A percentile compares a stretch with the other conserved stretches of the same genome.
Evolutionary conservation across 2,888 invertebrate species (phyloP).

Genomic region (Idaea straminata): DNA sequence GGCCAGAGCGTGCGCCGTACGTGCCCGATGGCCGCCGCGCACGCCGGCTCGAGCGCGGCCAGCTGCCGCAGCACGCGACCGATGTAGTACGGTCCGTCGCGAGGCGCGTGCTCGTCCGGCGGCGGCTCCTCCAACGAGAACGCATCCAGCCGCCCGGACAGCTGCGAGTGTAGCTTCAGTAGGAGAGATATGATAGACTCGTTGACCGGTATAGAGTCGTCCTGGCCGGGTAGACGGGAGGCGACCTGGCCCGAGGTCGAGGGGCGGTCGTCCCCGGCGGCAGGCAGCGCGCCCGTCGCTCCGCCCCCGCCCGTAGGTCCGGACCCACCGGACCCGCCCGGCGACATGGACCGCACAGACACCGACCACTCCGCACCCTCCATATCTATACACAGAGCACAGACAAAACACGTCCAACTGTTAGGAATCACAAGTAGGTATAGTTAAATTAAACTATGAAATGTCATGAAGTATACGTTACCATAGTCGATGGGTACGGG

Average conservation of each 20-base stretch:
- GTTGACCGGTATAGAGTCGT: conserved; percentile 83
- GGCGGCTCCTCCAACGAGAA: conserved; percentile 82
- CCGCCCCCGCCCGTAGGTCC: conserved; percentile 5
- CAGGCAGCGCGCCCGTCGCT: conserved; percentile 34
- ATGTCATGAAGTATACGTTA: conserved; percentile 17
- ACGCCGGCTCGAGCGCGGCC: conserved; percentile 84
- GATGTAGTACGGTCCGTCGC: conserved; percentile 94
- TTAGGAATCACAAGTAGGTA: not conserved
- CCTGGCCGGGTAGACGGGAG: conserved; percentile 33
- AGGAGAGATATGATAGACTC: conserved; percentile 95
- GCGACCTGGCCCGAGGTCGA: conserved; percentile 52
- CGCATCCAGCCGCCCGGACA: conserved; percentile 91
- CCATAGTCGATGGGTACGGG: conserved; percentile 49
- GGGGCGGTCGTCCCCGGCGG: conserved; percentile 34
- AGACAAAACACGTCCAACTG: not conserved
- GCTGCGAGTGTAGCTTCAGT: conserved; percentile 93
- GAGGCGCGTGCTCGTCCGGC: conserved; percentile 33
- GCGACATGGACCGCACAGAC: conserved; percentile 31
- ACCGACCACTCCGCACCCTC: conserved; percentile 48
- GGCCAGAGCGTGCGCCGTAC: conserved; percentile 90
- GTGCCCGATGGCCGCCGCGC: conserved; percentile 84
- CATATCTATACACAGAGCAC: conserved; percentile 36
- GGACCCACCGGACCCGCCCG: conserved; percentile 11
- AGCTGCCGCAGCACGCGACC: conserved; percentile 89
- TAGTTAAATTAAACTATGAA: not conserved